phyloP scores from a whole-genome alignment of 2,113 vertebrate species.

The Xiphias gladius region DNA sequence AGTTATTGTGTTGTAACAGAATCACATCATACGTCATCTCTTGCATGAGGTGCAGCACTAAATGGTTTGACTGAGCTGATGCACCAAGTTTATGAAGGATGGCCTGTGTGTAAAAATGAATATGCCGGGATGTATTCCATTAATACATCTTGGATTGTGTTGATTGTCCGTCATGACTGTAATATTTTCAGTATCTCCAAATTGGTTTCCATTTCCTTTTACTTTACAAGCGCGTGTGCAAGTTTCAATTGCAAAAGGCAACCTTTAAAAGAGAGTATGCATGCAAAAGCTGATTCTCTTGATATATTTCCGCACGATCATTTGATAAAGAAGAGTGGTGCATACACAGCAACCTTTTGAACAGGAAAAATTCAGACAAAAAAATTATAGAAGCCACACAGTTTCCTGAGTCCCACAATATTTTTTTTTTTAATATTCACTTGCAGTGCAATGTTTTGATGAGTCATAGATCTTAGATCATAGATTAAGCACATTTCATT shows the following conservation, averaged over 20 bases:
- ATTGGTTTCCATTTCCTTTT: background rate
- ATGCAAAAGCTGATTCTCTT: background rate
- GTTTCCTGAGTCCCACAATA: too few species aligned
- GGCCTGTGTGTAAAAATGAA: conserved; percentile 53
- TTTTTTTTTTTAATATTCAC: too few species aligned
- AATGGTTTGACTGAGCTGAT: conserved; percentile 66
- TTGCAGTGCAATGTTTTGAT: too few species aligned
- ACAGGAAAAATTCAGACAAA: too few species aligned
- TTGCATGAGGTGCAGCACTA: conserved; percentile 54
- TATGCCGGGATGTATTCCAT: conserved; percentile 1
- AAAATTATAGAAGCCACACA: too few species aligned
- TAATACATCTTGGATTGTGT: background rate
- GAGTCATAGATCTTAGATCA: too few species aligned
- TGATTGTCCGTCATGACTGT: conserved; percentile 2
- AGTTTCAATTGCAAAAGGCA: background rate
- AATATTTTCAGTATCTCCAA: conserved; percentile 14
- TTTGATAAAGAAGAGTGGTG: too few species aligned
- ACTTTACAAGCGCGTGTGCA: background rate
- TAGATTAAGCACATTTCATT: too few species aligned
- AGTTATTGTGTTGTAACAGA: conserved; percentile 80
- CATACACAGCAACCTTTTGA: too few species aligned
- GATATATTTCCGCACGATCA: too few species aligned
- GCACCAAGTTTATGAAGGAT: conserved; percentile 70
- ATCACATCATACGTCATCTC: conserved; percentile 78
- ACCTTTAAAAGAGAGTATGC: background rate